Conservation (phyloP, 1,140 invertebrate genomes). For the Laupala kohalensis region DNA sequence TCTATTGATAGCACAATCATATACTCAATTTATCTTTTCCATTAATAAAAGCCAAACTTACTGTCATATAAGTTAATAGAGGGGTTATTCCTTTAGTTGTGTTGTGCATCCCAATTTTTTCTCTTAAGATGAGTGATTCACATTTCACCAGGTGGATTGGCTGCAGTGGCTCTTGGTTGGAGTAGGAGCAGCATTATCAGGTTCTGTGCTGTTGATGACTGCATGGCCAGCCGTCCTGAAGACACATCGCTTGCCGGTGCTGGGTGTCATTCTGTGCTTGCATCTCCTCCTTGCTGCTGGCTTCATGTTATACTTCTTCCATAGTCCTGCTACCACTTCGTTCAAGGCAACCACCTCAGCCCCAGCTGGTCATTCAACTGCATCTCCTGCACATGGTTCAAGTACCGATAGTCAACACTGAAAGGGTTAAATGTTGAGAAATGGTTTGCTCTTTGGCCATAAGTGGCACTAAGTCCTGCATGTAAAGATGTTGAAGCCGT, state of each 20-base stretch:
- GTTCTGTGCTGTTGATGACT: conserved; percentile 68
- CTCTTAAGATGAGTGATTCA: too few species aligned
- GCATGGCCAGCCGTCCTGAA: conserved; percentile 62
- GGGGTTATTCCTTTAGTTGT: too few species aligned
- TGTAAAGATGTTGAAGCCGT: too few species aligned
- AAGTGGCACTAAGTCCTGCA: too few species aligned
- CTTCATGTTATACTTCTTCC: conserved; percentile 68
- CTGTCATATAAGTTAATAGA: too few species aligned
- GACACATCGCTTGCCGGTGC: conserved; percentile 38
- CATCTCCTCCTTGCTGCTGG: conserved; percentile 71
- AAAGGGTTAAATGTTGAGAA: too few species aligned
- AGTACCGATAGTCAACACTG: too few species aligned
- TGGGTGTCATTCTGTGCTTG: conserved; percentile 53
- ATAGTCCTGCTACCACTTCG: conserved; percentile 24
- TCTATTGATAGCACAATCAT: too few species aligned
- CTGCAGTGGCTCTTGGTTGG: conserved; percentile 80
- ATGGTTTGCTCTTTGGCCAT: too few species aligned
- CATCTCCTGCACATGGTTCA: too few species aligned
- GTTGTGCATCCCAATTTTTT: too few species aligned
- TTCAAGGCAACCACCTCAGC: neutral
- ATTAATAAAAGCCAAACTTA: neutral
- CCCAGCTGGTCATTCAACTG: too few species aligned
- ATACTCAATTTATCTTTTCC: neutral
- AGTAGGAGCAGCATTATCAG: conserved; percentile 65
- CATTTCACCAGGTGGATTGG: conserved; percentile 44